Percentiles rank a stretch among this genome's conserved stretches.
Evolutionary conservation across 2,797 vertebrate genomes (phyloP).

Genomic region (Poeciliopsis turneri): DNA sequence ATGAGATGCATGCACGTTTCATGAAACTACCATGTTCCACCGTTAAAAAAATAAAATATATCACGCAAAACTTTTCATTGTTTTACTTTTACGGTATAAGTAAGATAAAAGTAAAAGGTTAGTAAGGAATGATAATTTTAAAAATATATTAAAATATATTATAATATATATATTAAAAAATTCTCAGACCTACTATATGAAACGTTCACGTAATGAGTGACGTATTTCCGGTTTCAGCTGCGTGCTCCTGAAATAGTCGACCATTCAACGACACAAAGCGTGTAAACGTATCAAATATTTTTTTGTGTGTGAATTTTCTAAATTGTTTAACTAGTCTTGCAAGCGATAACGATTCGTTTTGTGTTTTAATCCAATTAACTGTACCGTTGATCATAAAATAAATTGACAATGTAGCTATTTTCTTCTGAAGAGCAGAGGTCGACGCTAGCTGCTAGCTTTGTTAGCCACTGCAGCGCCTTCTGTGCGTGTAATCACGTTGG

Average conservation of each 20-base stretch:
- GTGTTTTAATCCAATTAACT: not conserved
- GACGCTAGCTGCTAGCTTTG: conserved; percentile 54
- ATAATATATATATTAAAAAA: not conserved
- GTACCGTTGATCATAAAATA: not conserved
- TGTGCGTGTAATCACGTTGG: conserved; percentile 63
- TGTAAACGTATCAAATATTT: not conserved
- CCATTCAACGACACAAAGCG: not conserved
- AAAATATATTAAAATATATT: not conserved
- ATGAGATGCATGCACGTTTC: not conserved
- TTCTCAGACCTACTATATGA: conserved; percentile 19
- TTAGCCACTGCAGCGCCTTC: conserved; percentile 20
- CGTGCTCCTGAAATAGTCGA: not conserved
- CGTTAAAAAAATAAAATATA: not conserved
- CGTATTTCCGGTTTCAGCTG: conserved; percentile 34
- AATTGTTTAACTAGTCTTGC: fast-evolving
- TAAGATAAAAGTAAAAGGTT: not conserved
- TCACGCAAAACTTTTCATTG: not conserved
- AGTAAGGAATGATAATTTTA: not conserved
- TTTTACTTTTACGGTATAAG: not conserved
- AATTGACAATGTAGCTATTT: conserved; percentile 21
- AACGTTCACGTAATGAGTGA: not conserved
- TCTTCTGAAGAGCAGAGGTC: conserved; percentile 18
- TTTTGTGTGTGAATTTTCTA: too few species aligned
- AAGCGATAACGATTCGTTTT: fast-evolving
- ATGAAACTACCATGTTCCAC: not conserved